Evolutionary conservation across 2,888 invertebrate genomes (phyloP).

Genomic region (Nymphalis polychloros): DNA sequence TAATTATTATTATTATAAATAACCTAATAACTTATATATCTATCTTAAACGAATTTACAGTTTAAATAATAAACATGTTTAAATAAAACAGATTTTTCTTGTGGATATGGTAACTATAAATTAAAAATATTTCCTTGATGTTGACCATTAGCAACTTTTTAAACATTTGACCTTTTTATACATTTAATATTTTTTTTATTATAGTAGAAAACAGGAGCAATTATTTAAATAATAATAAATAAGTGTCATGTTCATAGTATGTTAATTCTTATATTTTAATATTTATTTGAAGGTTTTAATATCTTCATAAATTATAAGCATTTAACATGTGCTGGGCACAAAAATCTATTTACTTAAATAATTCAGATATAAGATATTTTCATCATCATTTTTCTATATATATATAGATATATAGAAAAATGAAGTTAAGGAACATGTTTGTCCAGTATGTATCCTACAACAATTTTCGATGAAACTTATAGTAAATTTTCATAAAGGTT

Average conservation of each 20-base stretch:
- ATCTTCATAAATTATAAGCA: background rate
- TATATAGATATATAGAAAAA: too few relatives aligned
- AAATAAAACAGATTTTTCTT: background rate
- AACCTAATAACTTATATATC: too few relatives aligned
- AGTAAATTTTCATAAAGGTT: too few relatives aligned
- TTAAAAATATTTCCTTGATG: background rate
- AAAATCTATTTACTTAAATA: background rate
- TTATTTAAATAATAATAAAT: background rate
- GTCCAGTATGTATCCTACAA: too few relatives aligned
- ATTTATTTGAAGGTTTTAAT: background rate
- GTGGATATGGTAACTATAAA: constrained; percentile 1
- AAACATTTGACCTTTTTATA: background rate
- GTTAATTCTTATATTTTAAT: background rate
- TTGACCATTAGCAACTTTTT: background rate
- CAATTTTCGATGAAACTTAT: too few relatives aligned
- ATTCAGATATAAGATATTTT: too few relatives aligned
- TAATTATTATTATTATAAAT: too few relatives aligned
- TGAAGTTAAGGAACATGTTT: too few relatives aligned
- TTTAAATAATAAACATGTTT: background rate
- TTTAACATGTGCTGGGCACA: background rate
- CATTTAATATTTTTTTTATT: background rate
- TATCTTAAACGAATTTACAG: too few relatives aligned
- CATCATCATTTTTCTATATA: too few relatives aligned
- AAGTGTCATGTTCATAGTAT: constrained; percentile 3
- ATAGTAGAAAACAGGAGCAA: background rate